Base-by-base conservation (phyloP, 2,797 vertebrate species). In the Karalla daura region DNA sequence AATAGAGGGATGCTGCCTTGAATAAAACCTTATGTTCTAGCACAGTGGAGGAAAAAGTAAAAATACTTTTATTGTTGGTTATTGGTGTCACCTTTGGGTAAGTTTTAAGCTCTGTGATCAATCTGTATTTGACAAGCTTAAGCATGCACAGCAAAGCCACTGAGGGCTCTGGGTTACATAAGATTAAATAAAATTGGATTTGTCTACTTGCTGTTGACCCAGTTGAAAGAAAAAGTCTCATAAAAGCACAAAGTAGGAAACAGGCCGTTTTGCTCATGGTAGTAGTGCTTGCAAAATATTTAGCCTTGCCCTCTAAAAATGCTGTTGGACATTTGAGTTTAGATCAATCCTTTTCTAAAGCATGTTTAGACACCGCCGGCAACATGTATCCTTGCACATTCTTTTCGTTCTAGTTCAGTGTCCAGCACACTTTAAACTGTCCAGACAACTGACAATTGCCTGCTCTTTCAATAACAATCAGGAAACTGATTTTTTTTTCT, bases 181-280 rank as follows among this genome's bases (percentile, higher is more conserved):
- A 77, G 44, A 74, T 74, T 70, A 70, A 33, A 36, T 76, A 58
- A 70, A 65, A 78, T 65, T 53, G 51, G 80, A 85, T 76, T 68
- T 72, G 47, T 72, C 68, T 72, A 33, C 59, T 75, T 74, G 30
- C 62, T 28, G 15, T 28, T 78, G 83, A 77, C 72, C 70, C 70
- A 77, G 47, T 63, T 78, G 55, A 80, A 77, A 80, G 56, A 56
- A 47, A 76, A 83, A 45, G 32, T 46, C 33, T 45, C 24, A 58
- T 25, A 58, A 37, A 70, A 32, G 43, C 24, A 37, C 32, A 70
- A 67, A 50, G 46, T 9, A 43, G 10, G 44, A 68, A 70, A 62
- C 36, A 7, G 43, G n/a, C 61, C 20, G 10, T 20, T 39, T 27
- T 47, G 39, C 71, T 28, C 20, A 55, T 14, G 15, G 17, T 39